These are phyloP conservation scores for Antigone vipio DNA, from an alignment of 2,113 vertebrate species.

Conservation along the genomic window DNA sequence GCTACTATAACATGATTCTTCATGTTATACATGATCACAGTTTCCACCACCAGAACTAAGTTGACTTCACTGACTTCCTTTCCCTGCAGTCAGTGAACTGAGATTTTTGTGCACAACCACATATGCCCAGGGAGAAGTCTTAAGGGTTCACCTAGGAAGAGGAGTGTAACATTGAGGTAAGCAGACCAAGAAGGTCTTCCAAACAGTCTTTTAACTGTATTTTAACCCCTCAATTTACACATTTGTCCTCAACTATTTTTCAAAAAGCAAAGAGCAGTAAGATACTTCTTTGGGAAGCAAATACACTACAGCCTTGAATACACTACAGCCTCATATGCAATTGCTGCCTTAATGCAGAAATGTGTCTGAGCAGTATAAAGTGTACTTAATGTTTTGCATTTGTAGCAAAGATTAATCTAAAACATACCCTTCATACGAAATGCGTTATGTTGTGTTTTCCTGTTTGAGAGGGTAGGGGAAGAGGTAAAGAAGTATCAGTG, in stretches of 20 bases:
- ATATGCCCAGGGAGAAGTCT: neutral
- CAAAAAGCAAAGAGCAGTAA: slow-evolving; percentile 18
- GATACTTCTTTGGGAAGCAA: slow-evolving; percentile 9
- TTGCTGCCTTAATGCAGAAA: slow-evolving; percentile 63
- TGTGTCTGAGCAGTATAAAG: neutral
- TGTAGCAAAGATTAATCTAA: neutral
- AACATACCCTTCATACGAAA: neutral
- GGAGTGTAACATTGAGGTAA: neutral
- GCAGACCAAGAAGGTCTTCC: neutral
- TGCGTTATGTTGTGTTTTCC: neutral
- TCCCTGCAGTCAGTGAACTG: neutral
- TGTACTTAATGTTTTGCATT: neutral
- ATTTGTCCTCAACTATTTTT: neutral
- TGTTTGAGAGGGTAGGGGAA: neutral
- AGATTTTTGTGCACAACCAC: neutral
- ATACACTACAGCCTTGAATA: neutral
- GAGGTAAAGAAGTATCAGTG: neutral
- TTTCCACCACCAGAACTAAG: neutral
- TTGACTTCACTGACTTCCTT: neutral
- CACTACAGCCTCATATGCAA: neutral
- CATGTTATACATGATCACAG: neutral
- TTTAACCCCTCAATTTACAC: neutral
- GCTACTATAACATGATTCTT: neutral
- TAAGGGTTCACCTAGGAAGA: neutral
- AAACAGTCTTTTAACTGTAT: neutral